Conservation (phyloP, 1,140 invertebrate species). For the Trichoplusia ni region DNA sequence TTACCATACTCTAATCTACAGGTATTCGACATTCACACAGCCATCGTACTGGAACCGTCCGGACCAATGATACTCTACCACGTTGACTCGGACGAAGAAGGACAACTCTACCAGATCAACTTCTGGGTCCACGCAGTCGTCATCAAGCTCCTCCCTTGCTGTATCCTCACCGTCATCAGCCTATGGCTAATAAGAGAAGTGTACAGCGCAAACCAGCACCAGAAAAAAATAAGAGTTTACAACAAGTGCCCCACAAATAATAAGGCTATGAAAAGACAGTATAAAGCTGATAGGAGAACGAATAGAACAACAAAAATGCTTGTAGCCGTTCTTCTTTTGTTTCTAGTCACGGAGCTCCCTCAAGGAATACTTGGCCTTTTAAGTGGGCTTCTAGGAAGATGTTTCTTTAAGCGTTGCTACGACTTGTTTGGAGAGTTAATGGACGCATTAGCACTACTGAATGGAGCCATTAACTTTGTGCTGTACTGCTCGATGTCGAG, state of each 20-base stretch:
- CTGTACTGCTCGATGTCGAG: constrained; percentile 97
- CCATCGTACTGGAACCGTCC: constrained; percentile 64
- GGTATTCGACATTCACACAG: constrained; percentile 75
- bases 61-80: constrained; percentile 84
- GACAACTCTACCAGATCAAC: constrained; percentile 84
- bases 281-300: constrained; percentile 82
- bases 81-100: constrained; percentile 84
- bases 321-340: constrained; percentile 92
- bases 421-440: constrained; percentile 93
- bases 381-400: constrained; percentile 86
- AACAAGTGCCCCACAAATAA: constrained; percentile 61
- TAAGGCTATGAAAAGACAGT: constrained; percentile 85
- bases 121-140: constrained; percentile 94
- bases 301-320: constrained; percentile 95
- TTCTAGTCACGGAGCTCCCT: constrained; percentile 93
- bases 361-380: constrained; percentile 89
- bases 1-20: too few relatives aligned
- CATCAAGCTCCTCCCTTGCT: constrained; percentile 92
- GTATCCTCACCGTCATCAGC: constrained; percentile 91
- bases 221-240: constrained; percentile 67
- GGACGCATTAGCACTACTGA: constrained; percentile 95
- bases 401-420: constrained; percentile 89
- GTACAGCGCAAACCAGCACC: constrained; percentile 71
- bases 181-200: constrained; percentile 89
- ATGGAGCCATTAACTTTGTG: constrained; percentile 96